phyloP scores from a whole-genome alignment of 1,140 invertebrate genomes.

The Habropoda laboriosa region DNA sequence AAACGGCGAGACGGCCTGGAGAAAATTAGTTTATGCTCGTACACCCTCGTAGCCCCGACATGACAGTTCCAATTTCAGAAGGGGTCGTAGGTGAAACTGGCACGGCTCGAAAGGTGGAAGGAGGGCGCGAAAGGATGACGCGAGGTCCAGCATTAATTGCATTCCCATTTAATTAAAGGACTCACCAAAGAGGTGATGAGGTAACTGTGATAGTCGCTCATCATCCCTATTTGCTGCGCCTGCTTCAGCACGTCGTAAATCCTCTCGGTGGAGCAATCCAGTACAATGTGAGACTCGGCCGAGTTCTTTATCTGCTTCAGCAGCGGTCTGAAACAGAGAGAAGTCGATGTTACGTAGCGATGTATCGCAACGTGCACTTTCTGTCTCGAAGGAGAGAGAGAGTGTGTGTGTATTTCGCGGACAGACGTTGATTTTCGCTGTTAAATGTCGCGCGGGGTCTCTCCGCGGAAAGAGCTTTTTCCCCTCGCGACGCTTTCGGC shows the following conservation, averaged over 20 bases:
- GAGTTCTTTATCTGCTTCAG: slow-evolving; percentile 96
- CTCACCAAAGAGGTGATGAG: slow-evolving; percentile 93
- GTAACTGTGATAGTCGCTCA: slow-evolving; percentile 96
- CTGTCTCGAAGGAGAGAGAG: background rate
- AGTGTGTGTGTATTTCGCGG: background rate
- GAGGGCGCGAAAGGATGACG: background rate
- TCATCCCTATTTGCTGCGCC: slow-evolving; percentile 97
- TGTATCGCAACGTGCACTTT: background rate
- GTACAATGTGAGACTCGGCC: slow-evolving; percentile 94
- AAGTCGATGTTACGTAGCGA: slow-evolving; percentile 10
- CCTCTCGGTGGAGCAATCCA: slow-evolving; percentile 94
- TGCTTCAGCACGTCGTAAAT: slow-evolving; percentile 93
- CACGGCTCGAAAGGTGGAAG: too few species aligned
- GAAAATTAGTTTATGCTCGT: slow-evolving; percentile 46
- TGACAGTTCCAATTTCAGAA: slow-evolving; percentile 45
- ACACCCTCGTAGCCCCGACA: background rate
- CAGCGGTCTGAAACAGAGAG: slow-evolving; percentile 85
- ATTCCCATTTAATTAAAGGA: slow-evolving; percentile 62
- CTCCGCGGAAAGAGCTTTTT: background rate
- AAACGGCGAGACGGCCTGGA: slow-evolving; percentile 8
- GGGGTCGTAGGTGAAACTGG: background rate
- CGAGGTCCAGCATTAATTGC: slow-evolving; percentile 37
- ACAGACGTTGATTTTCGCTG: background rate
- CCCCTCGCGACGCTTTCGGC: background rate
- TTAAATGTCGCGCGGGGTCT: background rate